Percentiles rank a stretch among this genome's conserved stretches.
Evolutionary conservation across 2,113 vertebrate species (phyloP).

Genomic region (Psilopsiagon aurifrons): DNA sequence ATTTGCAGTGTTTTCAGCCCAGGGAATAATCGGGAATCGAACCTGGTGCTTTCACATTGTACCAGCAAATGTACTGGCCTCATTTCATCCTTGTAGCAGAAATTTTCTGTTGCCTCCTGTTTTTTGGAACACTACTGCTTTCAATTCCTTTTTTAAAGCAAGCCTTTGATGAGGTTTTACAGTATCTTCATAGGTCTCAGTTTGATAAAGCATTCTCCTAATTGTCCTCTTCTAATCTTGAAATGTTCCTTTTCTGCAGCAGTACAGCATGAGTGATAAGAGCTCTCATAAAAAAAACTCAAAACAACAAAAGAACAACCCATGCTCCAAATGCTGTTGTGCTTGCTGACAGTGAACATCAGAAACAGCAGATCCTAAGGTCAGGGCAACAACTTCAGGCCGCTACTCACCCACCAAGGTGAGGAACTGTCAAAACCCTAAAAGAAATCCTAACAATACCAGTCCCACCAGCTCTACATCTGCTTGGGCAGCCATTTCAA

Average conservation of each 20-base stretch:
- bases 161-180: not conserved
- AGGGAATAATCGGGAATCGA: not conserved
- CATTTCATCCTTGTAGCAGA: not conserved
- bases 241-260: not conserved
- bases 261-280: not conserved
- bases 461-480: not conserved
- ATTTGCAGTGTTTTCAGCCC: not conserved
- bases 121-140: accelerated
- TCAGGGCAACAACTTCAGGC: not conserved
- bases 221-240: not conserved
- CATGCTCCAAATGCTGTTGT: not conserved
- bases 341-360: not conserved
- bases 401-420: not conserved
- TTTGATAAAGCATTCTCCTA: not conserved
- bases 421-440: not conserved
- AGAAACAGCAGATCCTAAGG: not conserved
- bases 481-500: accelerated
- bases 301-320: not conserved
- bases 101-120: not conserved
- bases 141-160: not conserved
- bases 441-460: not conserved
- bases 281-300: not conserved
- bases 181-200: not conserved
- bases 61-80: not conserved
- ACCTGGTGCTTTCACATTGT: not conserved